Evolutionary conservation across 2,888 invertebrate genomes (phyloP).

Genomic region (Pogonocherus hispidulus): DNA sequence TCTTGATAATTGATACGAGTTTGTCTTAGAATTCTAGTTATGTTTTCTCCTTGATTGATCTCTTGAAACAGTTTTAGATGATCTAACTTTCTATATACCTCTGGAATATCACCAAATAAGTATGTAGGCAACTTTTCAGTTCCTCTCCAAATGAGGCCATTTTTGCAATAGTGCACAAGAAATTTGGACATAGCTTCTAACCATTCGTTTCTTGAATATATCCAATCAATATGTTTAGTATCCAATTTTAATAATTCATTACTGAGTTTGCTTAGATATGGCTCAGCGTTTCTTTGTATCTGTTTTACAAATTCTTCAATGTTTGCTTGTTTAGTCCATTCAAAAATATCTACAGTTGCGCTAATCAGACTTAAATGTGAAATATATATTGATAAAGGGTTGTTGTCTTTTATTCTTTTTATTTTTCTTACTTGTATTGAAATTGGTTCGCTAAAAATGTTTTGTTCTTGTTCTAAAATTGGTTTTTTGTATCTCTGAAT

Average conservation of each 20-base stretch:
- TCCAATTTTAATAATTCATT: slow-evolving; percentile 34
- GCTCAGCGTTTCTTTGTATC: slow-evolving; percentile 30
- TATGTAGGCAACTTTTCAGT: slow-evolving; percentile 39
- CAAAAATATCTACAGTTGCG: slow-evolving; percentile 42
- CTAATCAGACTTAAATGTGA: slow-evolving; percentile 40
- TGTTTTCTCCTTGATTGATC: slow-evolving; percentile 49
- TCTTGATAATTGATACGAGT: neutral
- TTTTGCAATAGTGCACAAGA: slow-evolving; percentile 35
- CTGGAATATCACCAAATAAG: slow-evolving; percentile 44
- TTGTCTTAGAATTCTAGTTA: slow-evolving; percentile 41
- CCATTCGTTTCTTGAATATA: slow-evolving; percentile 44
- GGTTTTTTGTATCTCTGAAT: slow-evolving; percentile 48
- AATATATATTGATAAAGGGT: slow-evolving; percentile 24
- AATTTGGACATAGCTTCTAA: slow-evolving; percentile 44
- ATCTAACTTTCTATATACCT: slow-evolving; percentile 37
- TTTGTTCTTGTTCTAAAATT: slow-evolving; percentile 35
- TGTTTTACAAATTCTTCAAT: slow-evolving; percentile 38
- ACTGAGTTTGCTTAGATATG: slow-evolving; percentile 35
- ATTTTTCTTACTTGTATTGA: slow-evolving; percentile 41
- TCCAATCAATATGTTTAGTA: slow-evolving; percentile 39
- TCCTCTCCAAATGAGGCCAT: slow-evolving; percentile 46
- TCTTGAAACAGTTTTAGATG: slow-evolving; percentile 43
- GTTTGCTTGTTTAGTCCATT: slow-evolving; percentile 46
- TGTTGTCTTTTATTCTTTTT: slow-evolving; percentile 31
- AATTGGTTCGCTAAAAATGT: slow-evolving; percentile 44